phyloP scores from a whole-genome alignment of 2,888 invertebrate genomes.

The Troides helena region DNA sequence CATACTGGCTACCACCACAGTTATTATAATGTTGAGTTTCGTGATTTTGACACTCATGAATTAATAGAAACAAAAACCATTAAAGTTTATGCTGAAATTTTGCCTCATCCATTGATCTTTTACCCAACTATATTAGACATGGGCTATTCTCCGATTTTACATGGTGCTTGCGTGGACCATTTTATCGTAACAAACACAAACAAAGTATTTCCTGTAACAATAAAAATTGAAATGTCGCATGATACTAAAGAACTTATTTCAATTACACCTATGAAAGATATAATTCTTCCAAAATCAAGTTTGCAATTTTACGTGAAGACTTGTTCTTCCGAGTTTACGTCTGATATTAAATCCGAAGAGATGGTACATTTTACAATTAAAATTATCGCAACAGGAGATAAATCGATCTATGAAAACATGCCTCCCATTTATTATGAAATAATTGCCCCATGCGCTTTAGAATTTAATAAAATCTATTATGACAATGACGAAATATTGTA shows the following conservation, averaged over 20 bases:
- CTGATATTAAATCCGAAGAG: slow-evolving; percentile 40
- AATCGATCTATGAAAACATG: slow-evolving; percentile 49
- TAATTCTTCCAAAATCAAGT: slow-evolving; percentile 43
- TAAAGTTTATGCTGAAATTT: slow-evolving; percentile 56
- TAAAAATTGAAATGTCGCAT: slow-evolving; percentile 55
- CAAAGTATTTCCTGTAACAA: slow-evolving; percentile 46
- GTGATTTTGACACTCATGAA: slow-evolving; percentile 43
- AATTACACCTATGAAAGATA: slow-evolving; percentile 51
- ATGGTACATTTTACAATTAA: slow-evolving; percentile 62
- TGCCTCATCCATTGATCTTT: slow-evolving; percentile 59
- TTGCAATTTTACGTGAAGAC: slow-evolving; percentile 46
- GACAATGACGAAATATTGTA: not conserved
- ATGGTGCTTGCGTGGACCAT: slow-evolving; percentile 54
- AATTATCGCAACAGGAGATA: slow-evolving; percentile 50
- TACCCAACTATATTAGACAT: slow-evolving; percentile 60
- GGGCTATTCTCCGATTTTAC: slow-evolving; percentile 48
- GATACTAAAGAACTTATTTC: slow-evolving; percentile 58
- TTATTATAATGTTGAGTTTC: slow-evolving; percentile 55
- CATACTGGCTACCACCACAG: slow-evolving; percentile 59
- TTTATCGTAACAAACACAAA: slow-evolving; percentile 55
- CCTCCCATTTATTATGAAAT: slow-evolving; percentile 65
- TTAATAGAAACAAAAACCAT: slow-evolving; percentile 46
- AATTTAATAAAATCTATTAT: slow-evolving; percentile 43
- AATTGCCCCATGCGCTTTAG: slow-evolving; percentile 53
- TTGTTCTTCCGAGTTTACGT: slow-evolving; percentile 45